Percentiles rank a stretch among this genome's conserved stretches.
Conservation (phyloP, 2,797 vertebrate species). For the Columba guinea region DNA sequence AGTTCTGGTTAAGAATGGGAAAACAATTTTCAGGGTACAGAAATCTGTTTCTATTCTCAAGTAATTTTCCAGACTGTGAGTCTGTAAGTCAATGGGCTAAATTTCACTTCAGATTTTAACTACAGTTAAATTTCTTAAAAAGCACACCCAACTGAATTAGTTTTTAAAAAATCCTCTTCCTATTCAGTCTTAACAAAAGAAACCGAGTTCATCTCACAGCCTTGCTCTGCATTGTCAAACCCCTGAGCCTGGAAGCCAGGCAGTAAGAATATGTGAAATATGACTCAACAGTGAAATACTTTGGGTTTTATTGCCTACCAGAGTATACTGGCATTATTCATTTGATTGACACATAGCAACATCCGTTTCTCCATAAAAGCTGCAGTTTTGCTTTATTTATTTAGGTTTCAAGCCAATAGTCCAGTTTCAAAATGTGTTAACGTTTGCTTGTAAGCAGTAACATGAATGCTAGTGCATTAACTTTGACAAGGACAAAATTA, state of each 20-base stretch:
- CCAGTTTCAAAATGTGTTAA: constrained; percentile 15
- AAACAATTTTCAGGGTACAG: background rate
- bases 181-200: background rate
- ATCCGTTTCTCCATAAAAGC: constrained; percentile 28
- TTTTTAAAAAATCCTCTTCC: background rate
- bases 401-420: constrained; percentile 31
- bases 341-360: constrained; percentile 39
- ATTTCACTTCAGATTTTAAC: constrained; percentile 13
- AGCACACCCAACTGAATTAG: background rate
- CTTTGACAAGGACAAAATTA: constrained; percentile 32
- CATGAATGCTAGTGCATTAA: constrained; percentile 8
- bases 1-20: background rate
- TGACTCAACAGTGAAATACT: background rate
- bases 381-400: constrained; percentile 43
- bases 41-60: background rate
- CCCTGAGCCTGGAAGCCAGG: background rate
- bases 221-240: background rate
- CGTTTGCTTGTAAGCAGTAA: constrained; percentile 40
- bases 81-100: background rate
- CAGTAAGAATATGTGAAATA: background rate
- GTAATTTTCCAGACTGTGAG: background rate
- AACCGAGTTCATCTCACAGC: background rate
- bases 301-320: background rate
- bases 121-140: background rate
- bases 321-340: background rate